phyloP scores from a whole-genome alignment of 2,888 invertebrate species.

The Dioctria linearis region DNA sequence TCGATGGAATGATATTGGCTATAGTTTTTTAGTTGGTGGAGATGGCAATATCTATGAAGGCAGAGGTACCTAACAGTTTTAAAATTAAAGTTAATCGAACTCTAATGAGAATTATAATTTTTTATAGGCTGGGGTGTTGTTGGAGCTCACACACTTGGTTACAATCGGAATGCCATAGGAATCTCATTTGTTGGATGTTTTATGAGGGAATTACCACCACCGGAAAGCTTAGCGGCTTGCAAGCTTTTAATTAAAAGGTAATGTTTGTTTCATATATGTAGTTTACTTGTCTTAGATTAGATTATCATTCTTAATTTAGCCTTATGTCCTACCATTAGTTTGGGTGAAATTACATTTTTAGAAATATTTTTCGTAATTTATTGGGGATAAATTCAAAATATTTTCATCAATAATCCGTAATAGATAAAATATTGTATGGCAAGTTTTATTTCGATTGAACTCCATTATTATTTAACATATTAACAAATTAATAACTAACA shows the following conservation, averaged over 20 bases:
- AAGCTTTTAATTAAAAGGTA: conserved; percentile 69
- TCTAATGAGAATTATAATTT: conserved; percentile 8
- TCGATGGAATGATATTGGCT: conserved; percentile 73
- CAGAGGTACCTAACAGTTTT: conserved; percentile 63
- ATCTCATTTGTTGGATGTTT: conserved; percentile 74
- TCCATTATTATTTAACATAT: no score
- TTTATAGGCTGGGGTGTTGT: conserved; percentile 71
- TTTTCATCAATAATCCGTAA: no score
- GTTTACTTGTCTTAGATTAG: conserved; percentile 1
- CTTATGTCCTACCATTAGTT: neutral
- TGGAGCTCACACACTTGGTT: conserved; percentile 74
- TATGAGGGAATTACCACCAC: conserved; percentile 70
- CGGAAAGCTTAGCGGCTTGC: conserved; percentile 70
- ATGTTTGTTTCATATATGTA: neutral
- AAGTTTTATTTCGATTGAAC: no score
- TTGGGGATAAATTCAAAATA: no score
- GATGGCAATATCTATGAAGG: conserved; percentile 76
- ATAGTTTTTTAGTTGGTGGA: conserved; percentile 74
- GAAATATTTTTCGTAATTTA: no score
- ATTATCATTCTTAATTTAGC: neutral
- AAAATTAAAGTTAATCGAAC: neutral
- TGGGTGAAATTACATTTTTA: no score
- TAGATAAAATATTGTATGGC: no score
- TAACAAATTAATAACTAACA: no score
- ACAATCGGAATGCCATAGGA: conserved; percentile 72